Evolutionary conservation across 1,140 invertebrate genomes (phyloP).

Genomic region (Penaeus vannamei): DNA sequence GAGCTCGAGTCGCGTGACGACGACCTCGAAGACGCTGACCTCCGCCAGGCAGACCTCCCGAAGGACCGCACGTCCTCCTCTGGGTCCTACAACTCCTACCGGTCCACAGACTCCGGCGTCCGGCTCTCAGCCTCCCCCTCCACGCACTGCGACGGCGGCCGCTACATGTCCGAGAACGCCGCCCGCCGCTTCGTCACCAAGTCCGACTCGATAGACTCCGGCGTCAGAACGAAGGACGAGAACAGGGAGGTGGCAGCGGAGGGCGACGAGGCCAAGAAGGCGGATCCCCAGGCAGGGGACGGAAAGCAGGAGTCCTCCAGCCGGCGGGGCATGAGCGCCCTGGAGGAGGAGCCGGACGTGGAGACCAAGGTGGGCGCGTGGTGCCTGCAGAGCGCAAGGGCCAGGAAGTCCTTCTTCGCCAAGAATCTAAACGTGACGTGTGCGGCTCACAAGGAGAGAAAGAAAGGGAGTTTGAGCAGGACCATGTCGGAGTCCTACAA

Average conservation of each 20-base stretch:
- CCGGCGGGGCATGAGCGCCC: conserved; percentile 48
- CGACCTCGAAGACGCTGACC: conserved; percentile 66
- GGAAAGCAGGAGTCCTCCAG: conserved; percentile 42
- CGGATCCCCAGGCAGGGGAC: conserved; percentile 35
- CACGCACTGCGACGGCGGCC: conserved; percentile 63
- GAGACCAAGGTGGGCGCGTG: conserved; percentile 66
- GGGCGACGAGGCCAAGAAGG: conserved; percentile 59
- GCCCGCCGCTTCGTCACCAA: conserved; percentile 65
- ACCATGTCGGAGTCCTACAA: conserved; percentile 68
- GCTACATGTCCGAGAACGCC: conserved; percentile 58
- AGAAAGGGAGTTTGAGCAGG: conserved; percentile 51
- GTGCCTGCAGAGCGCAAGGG: conserved; percentile 67
- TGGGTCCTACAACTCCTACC: conserved; percentile 68
- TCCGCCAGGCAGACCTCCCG: conserved; percentile 64
- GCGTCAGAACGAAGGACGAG: conserved; percentile 64
- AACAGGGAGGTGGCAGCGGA: conserved; percentile 54
- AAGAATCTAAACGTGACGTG: conserved; percentile 61
- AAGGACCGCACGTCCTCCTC: conserved; percentile 68
- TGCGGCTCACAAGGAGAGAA: conserved; percentile 54
- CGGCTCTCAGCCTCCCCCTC: conserved; percentile 66
- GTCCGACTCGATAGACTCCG: conserved; percentile 67
- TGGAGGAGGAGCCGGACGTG: conserved; percentile 67
- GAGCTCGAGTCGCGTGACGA: conserved; percentile 67
- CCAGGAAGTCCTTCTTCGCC: conserved; percentile 63
- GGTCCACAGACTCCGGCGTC: conserved; percentile 67